Percentiles rank a stretch among this genome's conserved stretches.
These are phyloP conservation scores for Deladenus siricidicola DNA, from an alignment of 2,888 invertebrate species.

Conservation along the genomic window DNA sequence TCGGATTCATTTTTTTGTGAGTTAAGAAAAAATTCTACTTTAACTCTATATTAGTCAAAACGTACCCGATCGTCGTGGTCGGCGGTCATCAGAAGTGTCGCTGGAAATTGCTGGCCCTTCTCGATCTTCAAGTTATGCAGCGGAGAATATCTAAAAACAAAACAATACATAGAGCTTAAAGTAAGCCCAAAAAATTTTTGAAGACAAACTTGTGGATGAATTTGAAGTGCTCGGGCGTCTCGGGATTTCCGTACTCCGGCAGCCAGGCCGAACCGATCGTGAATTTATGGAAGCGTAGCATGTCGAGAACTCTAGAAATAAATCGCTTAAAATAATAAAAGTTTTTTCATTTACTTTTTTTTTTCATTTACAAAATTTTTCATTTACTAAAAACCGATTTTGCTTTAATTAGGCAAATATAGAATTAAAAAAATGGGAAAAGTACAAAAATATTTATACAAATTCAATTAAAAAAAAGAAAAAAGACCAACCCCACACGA, in stretches of 20 bases:
- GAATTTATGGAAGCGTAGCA: slow-evolving; percentile 93
- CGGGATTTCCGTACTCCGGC: slow-evolving; percentile 87
- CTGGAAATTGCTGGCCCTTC: slow-evolving; percentile 69
- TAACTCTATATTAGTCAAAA: background rate
- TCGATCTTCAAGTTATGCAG: slow-evolving; percentile 73
- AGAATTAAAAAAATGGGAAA: background rate
- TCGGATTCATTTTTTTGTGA: too few species aligned
- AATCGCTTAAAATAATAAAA: background rate
- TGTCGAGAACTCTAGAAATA: slow-evolving; percentile 82
- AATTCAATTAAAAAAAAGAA: too few species aligned
- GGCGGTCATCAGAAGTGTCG: slow-evolving; percentile 68
- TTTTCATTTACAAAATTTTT: background rate
- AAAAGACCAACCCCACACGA: slow-evolving; percentile 88
- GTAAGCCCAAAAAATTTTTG: background rate
- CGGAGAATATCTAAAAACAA: slow-evolving; percentile 69
- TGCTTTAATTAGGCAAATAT: background rate
- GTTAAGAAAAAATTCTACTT: too few species aligned
- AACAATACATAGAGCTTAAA: background rate
- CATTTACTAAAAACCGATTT: background rate
- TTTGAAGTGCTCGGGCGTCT: slow-evolving; percentile 73
- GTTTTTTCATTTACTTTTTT: too few species aligned
- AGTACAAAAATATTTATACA: background rate
- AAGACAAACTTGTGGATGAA: slow-evolving; percentile 60
- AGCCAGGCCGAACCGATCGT: slow-evolving; percentile 94
- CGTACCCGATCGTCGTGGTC: slow-evolving; percentile 6